Conservation (phyloP, 2,797 vertebrate genomes). For the Anguilla pacifica region DNA sequence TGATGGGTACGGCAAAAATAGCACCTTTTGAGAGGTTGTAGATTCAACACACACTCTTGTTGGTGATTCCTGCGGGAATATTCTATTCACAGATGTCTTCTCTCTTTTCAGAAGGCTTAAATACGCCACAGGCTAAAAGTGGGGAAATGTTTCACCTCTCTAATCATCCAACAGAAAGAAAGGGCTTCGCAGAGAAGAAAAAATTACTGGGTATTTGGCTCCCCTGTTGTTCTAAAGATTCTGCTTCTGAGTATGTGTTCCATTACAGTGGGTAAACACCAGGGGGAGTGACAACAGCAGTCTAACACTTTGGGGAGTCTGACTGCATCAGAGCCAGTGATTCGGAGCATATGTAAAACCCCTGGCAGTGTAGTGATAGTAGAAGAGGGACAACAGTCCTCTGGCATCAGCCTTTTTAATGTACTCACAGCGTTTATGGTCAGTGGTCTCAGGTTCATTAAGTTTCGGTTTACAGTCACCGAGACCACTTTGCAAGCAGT, state of each 20-base stretch:
- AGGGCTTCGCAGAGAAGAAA: not conserved
- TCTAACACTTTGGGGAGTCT: not conserved
- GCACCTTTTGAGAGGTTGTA: slow-evolving; percentile 2
- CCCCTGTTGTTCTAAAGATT: not conserved
- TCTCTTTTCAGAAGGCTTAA: not conserved
- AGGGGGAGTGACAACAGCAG: slow-evolving; percentile 5
- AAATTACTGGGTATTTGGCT: not conserved
- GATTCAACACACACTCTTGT: not conserved
- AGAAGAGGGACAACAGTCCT: not conserved
- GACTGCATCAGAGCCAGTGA: not conserved
- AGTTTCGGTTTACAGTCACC: not conserved
- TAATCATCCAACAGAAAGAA: slow-evolving; percentile 16
- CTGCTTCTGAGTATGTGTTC: not conserved
- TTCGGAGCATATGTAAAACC: not conserved
- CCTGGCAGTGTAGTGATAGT: not conserved
- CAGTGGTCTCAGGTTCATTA: not conserved
- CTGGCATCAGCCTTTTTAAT: not conserved
- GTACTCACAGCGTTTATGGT: not conserved
- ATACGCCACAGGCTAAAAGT: not conserved
- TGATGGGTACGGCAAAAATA: not conserved
- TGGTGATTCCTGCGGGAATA: not conserved
- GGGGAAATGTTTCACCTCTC: not conserved
- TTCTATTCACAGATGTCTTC: not conserved
- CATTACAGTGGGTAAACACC: slow-evolving; percentile 19
- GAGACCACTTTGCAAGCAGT: not conserved